A percentile compares a stretch with the other conserved stretches of the same genome.
Conservation (phyloP, 2,797 vertebrate genomes). For the Paguma larvata region DNA sequence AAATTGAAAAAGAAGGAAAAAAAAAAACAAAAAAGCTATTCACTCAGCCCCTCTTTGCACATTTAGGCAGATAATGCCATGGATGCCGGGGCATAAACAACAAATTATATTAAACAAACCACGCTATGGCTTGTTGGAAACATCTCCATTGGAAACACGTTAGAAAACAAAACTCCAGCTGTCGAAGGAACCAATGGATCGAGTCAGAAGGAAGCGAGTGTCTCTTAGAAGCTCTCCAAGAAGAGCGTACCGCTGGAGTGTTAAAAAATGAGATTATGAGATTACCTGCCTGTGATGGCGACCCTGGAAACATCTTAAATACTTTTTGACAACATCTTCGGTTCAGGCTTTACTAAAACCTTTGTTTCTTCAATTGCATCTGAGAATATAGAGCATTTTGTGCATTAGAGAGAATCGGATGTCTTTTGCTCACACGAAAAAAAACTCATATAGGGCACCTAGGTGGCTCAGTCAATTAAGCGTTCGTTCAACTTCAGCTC, state of each 20-base stretch:
- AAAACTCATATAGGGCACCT: slow-evolving; percentile 48
- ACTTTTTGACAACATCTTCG: slow-evolving; percentile 51
- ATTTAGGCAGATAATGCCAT: slow-evolving; percentile 10
- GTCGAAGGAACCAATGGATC: slow-evolving; percentile 37
- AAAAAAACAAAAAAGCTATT: neutral
- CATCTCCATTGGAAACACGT: neutral
- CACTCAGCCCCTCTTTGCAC: slow-evolving; percentile 24
- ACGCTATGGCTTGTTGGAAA: neutral
- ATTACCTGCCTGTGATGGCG: slow-evolving; percentile 16
- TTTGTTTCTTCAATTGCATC: slow-evolving; percentile 80
- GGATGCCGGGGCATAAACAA: neutral
- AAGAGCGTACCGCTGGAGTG: slow-evolving; percentile 17
- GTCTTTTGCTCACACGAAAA: slow-evolving; percentile 51
- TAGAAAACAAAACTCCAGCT: slow-evolving; percentile 31
- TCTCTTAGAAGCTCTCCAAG: neutral
- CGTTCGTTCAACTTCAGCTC: accelerated
- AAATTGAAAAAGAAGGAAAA: slow-evolving; percentile 26
- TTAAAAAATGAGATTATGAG: neutral
- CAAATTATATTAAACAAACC: slow-evolving; percentile 66
- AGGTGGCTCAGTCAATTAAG: too few species aligned
- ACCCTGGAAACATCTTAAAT: slow-evolving; percentile 64
- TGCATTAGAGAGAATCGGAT: slow-evolving; percentile 63
- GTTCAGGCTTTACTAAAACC: slow-evolving; percentile 14
- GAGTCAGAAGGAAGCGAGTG: slow-evolving; percentile 27
- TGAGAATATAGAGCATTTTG: slow-evolving; percentile 74